These are phyloP conservation scores for Sciurus carolinensis DNA, from an alignment of 2,797 vertebrate species.

Conservation along the genomic window DNA sequence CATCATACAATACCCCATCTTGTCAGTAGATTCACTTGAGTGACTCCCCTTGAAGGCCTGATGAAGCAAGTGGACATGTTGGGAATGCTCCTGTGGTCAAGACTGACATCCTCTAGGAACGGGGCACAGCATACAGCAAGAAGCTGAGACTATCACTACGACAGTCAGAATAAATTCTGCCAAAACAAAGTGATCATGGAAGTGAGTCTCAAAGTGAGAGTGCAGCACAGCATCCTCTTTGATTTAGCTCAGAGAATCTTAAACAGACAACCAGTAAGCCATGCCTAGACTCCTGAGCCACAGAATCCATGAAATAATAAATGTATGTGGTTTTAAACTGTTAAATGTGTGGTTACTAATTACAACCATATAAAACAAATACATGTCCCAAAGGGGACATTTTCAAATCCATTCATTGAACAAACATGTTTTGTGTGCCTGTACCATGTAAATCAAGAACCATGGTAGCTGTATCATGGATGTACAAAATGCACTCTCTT, in stretches of 20 bases:
- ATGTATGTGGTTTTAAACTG: not conserved
- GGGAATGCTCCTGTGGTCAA: not conserved
- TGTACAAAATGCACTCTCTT: not conserved
- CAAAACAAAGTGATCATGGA: not conserved
- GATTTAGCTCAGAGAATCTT: not conserved
- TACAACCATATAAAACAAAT: not conserved
- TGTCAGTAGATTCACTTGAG: not conserved
- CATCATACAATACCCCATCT: not conserved
- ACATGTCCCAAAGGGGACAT: not conserved
- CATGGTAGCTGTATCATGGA: not conserved
- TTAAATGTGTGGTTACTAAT: not conserved
- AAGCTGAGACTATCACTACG: not conserved
- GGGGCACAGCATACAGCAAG: not conserved
- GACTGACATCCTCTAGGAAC: not conserved
- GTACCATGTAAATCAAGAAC: not conserved
- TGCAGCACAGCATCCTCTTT: not conserved
- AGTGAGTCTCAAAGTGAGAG: not conserved
- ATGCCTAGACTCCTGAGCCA: not conserved
- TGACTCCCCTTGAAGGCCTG: not conserved
- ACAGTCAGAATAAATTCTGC: not conserved
- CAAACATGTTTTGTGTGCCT: not conserved
- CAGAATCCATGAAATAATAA: not conserved
- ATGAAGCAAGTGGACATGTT: not conserved
- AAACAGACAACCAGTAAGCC: not conserved
- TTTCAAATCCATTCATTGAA: not conserved